Conservation (phyloP, 37 sponge, comb jelly and placozoan species). For the Cladorhizidae sp. region DNA sequence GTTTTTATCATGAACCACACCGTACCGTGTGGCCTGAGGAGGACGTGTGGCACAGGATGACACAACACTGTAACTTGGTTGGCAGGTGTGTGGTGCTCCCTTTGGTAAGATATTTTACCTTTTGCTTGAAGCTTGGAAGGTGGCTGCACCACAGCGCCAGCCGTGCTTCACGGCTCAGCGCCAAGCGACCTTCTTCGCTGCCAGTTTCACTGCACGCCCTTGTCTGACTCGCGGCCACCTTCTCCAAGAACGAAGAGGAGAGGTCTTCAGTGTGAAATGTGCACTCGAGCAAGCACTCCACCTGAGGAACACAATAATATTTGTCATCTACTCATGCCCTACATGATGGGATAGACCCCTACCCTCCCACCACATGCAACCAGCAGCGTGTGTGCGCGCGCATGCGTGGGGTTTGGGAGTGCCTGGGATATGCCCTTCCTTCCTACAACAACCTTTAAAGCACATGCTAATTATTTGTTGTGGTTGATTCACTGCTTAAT, state of each 20-base stretch:
- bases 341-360: no score
- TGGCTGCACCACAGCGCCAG: constrained; percentile 22
- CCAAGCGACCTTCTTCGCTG: not conserved
- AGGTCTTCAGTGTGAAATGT: not conserved
- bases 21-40: not conserved
- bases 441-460: no score
- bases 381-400: no score
- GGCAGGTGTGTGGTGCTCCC: no score
- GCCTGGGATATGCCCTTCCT: no score
- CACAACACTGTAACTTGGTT: no score
- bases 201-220: not conserved
- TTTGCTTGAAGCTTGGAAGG: constrained; percentile 43
- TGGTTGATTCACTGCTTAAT: no score
- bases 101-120: constrained; percentile 4
- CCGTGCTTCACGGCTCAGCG: constrained; percentile 19
- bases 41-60: no score
- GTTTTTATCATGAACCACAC: not conserved
- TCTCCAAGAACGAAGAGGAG: constrained; percentile 2
- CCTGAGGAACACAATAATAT: not conserved
- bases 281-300: not conserved
- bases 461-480: no score
- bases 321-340: no score
- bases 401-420: no score
- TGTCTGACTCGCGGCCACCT: constrained; percentile 7
- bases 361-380: no score